Evolutionary conservation across 2,888 invertebrate species (phyloP), one percentile per base, ranked within the genome.

Genomic region (Stegophylla sp.): DNA sequence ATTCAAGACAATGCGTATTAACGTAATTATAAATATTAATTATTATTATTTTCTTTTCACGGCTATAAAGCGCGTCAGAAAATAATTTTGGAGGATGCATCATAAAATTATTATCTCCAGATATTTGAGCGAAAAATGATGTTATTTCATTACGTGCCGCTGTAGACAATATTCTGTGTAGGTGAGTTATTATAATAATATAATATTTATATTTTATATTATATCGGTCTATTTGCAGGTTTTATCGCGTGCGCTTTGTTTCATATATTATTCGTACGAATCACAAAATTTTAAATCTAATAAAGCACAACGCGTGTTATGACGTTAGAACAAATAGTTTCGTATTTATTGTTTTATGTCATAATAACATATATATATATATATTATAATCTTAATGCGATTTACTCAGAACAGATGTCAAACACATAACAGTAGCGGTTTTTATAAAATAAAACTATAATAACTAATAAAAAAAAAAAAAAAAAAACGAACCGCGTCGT

Each of bases 1-100:
- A 75, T 75, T 75, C 74, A 51, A 75, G 64, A 75, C 64, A 75
- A 75, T 75, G 17, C 34, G 23, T 64, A 64, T 75, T 64, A 64
- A 64, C 75, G 75, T 64, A 53, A 64, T 75, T n/a, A n/a, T n/a
- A n/a, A n/a, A n/a, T n/a, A n/a, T n/a, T n/a, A n/a, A n/a, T n/a
- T 75, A 75, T 64, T 75, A 23, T 71, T 71, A 7, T 34, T 12
- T 71, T 53, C 34, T 61, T 51, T 59, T 64, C 53, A 64, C 17
- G 64, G 20, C 64, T 34, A 41, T n/a, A n/a, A n/a, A n/a, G 64
- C 75, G 15, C 23, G 51, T 64, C 23, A 7, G 64, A 75, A n/a
- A n/a, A 75, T 64, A 75, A 75, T 64, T n/a, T n/a, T n/a, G 64
- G 64, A 63, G 15, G 56, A 53, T 64, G n/a, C 15, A 53, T 34